These are phyloP conservation scores for Chelonoidis abingdonii DNA, from an alignment of 2,113 vertebrate species.

Conservation along the genomic window DNA sequence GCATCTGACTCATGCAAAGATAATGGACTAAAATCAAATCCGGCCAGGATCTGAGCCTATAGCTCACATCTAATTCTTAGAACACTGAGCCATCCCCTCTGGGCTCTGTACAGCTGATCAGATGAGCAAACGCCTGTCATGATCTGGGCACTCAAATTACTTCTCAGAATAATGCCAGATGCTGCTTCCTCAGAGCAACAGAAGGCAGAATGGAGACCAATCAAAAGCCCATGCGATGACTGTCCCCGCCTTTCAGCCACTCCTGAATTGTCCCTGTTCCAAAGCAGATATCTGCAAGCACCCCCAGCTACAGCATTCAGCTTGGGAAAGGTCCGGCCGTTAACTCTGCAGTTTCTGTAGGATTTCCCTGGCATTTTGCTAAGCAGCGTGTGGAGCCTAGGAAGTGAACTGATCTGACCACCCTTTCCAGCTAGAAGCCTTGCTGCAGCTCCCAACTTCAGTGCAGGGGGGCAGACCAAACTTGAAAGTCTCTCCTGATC, in stretches of 20 bases:
- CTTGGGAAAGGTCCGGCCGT: no score
- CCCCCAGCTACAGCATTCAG: no score
- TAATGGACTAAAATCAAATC: not conserved
- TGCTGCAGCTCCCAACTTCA: no score
- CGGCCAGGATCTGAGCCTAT: not conserved
- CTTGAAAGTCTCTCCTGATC: not conserved
- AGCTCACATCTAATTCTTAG: not conserved
- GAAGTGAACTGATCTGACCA: not conserved
- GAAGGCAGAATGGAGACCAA: not conserved
- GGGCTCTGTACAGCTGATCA: accelerated
- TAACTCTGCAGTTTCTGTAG: not conserved
- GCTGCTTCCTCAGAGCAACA: not conserved
- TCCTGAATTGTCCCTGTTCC: not conserved
- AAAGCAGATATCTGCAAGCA: not conserved
- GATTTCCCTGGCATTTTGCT: not conserved
- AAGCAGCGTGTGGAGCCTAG: not conserved
- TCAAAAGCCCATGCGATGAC: not conserved
- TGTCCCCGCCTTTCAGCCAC: not conserved
- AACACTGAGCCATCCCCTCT: not conserved
- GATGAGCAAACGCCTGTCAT: not conserved
- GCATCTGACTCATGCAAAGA: not conserved
- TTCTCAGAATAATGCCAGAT: not conserved
- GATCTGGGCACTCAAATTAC: not conserved
- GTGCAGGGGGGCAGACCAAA: no score
- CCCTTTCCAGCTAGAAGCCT: not conserved